Evolutionary conservation across 2,888 invertebrate genomes (phyloP), one percentile per base, ranked within the genome.

Genomic region (Perizoma flavofasciatum): DNA sequence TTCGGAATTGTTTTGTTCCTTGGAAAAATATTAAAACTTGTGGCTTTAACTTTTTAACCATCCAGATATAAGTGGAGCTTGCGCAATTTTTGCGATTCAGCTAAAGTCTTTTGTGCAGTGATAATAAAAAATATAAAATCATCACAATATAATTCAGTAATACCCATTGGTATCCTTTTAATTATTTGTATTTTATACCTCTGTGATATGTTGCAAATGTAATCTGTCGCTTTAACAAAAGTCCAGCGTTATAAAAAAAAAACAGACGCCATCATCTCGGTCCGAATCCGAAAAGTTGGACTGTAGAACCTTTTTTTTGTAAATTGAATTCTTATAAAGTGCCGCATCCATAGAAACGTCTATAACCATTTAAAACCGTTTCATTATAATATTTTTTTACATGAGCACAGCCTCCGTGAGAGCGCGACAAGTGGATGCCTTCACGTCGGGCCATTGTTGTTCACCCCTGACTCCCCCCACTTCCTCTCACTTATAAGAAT

Each of bases 391-490:
- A 32, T 70, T 77, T 74, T 79, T 78, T 72, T 22, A 22, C 69
- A 65, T 68, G 72, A 83, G 85, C 83, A 80, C 79, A 72, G 68
- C 73, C 83, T 82, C 77, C 82, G 83, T 83, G 83, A 78, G 84
- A 84, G 77, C 83, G 83, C 86, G 85, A 86, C 91, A 90, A 91
- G 91, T 91, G 91, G 85, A 91, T 91, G 87, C 91, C 91, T 78
- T 84, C 91, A 92, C 91, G 91, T 91, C 81, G 85, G 66, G 59
- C 87, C 75, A 89, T 90, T 91, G 91, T 91, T 89, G 91, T 91
- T 89, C 67, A 74, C 71, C 65, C 61, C 22, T n/a, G 41, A 55
- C 57, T 59, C 39, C 55, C 58, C 58, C 58, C 57, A 37, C 59
- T 22, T 40, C 45, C 48, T 58, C 53, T 59, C 61, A 50, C 61